phyloP scores from a whole-genome alignment of 1,140 invertebrate genomes.

The Zaprionus lachaisei region DNA sequence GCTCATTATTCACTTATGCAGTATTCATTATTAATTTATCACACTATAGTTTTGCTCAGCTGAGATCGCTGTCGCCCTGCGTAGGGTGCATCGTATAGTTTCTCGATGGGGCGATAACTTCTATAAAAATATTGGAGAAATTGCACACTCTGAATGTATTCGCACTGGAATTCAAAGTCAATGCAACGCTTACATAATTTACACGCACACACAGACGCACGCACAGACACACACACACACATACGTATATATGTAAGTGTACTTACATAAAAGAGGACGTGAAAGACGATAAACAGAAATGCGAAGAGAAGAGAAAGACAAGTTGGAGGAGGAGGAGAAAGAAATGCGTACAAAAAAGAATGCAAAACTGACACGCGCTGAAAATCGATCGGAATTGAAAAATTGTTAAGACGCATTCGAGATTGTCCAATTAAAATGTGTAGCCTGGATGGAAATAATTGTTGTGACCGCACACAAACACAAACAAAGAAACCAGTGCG shows the following conservation, averaged over 20 bases:
- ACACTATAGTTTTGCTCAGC: not conserved
- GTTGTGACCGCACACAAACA: constrained; percentile 4
- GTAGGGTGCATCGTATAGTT: constrained; percentile 41
- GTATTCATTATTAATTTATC: not conserved
- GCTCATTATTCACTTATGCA: not conserved
- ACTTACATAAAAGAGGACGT: constrained; percentile 60
- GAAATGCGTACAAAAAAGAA: constrained; percentile 4
- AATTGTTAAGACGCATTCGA: constrained; percentile 21
- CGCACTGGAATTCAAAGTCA: constrained; percentile 68
- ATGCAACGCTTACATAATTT: constrained; percentile 72
- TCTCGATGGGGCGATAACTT: constrained; percentile 28
- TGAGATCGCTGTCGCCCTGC: not conserved
- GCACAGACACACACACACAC: not conserved
- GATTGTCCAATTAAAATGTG: constrained; percentile 44
- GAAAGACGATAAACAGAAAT: constrained; percentile 40
- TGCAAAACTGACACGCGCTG: constrained; percentile 37
- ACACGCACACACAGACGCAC: constrained; percentile 10
- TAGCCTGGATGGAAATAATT: constrained; percentile 35
- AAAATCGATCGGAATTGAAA: constrained; percentile 33
- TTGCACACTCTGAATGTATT: constrained; percentile 63
- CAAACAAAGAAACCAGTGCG: constrained; percentile 15
- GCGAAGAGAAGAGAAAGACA: constrained; percentile 26
- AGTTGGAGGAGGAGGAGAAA: constrained; percentile 9
- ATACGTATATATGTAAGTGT: constrained; percentile 3
- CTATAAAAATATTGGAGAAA: constrained; percentile 37